Base-by-base conservation (phyloP, 2,888 invertebrate species). In the Octonoba sinensis region DNA sequence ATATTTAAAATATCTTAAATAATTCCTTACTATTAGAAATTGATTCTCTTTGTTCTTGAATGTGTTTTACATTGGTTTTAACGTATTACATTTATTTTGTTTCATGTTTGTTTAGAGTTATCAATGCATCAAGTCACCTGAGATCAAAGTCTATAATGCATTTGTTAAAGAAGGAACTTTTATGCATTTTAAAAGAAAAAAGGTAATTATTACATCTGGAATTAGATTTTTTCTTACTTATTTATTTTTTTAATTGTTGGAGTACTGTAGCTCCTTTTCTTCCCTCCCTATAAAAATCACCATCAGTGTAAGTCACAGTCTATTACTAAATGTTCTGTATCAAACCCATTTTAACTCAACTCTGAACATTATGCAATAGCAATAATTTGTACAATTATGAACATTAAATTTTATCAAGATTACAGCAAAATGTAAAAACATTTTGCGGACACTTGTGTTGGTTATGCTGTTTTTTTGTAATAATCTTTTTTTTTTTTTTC, bases 51-150 rank as follows among this genome's bases (percentile, higher is more conserved):
- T 18, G 2, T 13, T 59, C 22, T 59, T 3, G 8, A 24, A 12
- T 62, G 4, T 62, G 44, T 16, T 36, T 36, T 24, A n/a, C 11
- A 62, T 13, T 67, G 4, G 18, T 36, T 20, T 18, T 44, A 20
- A 36, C 16, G n/a, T 16, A 27, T 12, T 16, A 67, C 13, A 20
- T 36, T 18, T 24, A n/a, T 54, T 36, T 44, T 59, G 36, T 18
- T 15, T 66, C 16, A 13, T 64, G 1, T 27, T 69, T 15, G 36
- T 65, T 60, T 64, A 85, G 85, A 60, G 74, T 36, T 91, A 89
- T 86, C 88, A 86, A 13, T 91, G 91, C 83, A 86, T 89, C 24
- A 87, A 89, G 72, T 89, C 90, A n/a, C 89, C 90, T 85, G 91
- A 91, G 84, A 89, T 91, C 12, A 75, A 76, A 73, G 62, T 51